Evolutionary conservation across 2,797 vertebrate genomes (phyloP).

Genomic region (Macropus fuliginosus): DNA sequence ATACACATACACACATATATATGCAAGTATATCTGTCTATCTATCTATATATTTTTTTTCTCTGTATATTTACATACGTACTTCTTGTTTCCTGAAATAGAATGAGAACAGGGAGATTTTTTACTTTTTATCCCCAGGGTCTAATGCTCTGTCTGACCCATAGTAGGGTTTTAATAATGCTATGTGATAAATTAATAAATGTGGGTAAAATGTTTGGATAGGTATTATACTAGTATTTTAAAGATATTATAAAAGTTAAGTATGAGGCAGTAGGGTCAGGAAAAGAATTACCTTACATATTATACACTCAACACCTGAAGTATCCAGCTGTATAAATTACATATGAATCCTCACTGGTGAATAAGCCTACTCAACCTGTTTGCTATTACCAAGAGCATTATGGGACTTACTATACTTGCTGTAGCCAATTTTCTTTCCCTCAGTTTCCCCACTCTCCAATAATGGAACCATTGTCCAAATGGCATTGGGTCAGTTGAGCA

Average conservation of each 20-base stretch:
- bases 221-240: neutral
- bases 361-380: neutral
- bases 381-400: neutral
- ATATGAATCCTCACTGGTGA: neutral
- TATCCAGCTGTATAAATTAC: neutral
- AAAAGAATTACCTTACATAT: neutral
- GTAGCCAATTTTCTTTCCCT: neutral
- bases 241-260: neutral
- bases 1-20: too few relatives aligned
- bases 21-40: too few relatives aligned
- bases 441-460: neutral
- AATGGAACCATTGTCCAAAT: conserved; percentile 23
- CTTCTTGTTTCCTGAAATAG: neutral
- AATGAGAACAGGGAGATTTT: neutral
- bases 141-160: neutral
- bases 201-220: neutral
- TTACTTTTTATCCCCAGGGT: neutral
- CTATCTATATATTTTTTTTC: too few relatives aligned
- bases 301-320: neutral
- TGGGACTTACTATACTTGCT: neutral
- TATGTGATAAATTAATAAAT: neutral
- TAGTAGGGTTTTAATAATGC: neutral
- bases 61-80: neutral
- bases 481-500: conserved; percentile 54
- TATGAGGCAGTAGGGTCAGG: neutral